Evolutionary conservation across 2,888 invertebrate genomes (phyloP).

Genomic region (Zygothrica quintamaculata): DNA sequence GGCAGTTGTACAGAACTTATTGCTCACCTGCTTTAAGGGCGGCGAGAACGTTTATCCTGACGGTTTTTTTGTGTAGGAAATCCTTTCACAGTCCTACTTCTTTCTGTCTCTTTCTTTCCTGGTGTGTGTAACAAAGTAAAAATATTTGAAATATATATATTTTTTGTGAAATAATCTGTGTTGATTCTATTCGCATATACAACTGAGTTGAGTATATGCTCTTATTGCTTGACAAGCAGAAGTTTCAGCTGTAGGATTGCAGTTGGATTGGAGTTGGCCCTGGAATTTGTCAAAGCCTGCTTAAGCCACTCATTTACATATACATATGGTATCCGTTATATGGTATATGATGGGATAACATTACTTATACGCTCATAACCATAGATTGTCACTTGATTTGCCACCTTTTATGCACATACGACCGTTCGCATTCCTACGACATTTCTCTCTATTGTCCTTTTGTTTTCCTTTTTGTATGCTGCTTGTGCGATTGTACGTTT

Average conservation of each 20-base stretch:
- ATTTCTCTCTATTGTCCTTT: slow-evolving; percentile 7
- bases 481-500: not conserved
- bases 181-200: slow-evolving; percentile 23
- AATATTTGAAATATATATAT: slow-evolving; percentile 19
- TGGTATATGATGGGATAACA: slow-evolving; percentile 13
- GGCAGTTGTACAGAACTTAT: slow-evolving; percentile 7
- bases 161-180: slow-evolving; percentile 30
- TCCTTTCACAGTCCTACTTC: slow-evolving; percentile 9
- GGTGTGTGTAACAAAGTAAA: not conserved
- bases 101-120: not conserved
- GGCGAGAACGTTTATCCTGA: slow-evolving; percentile 11
- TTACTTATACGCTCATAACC: slow-evolving; percentile 62
- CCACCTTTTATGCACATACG: slow-evolving; percentile 44
- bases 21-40: slow-evolving; percentile 29
- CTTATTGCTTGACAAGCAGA: not conserved
- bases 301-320: slow-evolving; percentile 68
- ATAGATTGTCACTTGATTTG: slow-evolving; percentile 67
- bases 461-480: not conserved
- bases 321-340: slow-evolving; percentile 21
- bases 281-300: slow-evolving; percentile 55
- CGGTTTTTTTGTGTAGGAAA: not conserved
- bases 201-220: slow-evolving; percentile 25
- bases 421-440: slow-evolving; percentile 25
- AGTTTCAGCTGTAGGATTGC: slow-evolving; percentile 4
- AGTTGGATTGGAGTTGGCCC: not conserved